Percentiles rank a stretch among this genome's conserved stretches.
phyloP scores from a whole-genome alignment of 2,113 vertebrate species.

The Coturnix japonica region DNA sequence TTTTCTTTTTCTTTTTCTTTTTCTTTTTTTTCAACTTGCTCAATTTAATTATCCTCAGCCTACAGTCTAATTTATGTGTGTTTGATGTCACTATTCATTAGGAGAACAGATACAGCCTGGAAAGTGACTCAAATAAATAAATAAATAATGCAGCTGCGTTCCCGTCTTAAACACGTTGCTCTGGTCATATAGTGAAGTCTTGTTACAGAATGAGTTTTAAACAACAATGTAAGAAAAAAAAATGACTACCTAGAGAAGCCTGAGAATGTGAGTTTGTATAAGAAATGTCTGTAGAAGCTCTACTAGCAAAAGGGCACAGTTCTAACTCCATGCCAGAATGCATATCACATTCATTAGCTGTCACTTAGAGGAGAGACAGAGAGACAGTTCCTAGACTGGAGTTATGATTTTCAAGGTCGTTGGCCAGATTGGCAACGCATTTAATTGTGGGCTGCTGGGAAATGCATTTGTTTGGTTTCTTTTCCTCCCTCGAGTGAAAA shows the following conservation, averaged over 20 bases:
- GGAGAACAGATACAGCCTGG: conserved; percentile 1
- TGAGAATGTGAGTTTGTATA: conserved; percentile 4
- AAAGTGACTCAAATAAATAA: background rate
- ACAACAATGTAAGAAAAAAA: background rate
- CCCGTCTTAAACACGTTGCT: background rate
- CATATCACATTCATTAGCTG: conserved; percentile 48
- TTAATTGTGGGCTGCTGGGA: conserved; percentile 14
- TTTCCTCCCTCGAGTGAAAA: background rate
- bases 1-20: conserved; percentile 28
- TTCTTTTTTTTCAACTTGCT: conserved; percentile 57
- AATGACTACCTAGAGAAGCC: conserved; percentile 8
- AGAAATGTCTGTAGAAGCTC: conserved; percentile 9
- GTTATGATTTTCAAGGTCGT: conserved; percentile 56
- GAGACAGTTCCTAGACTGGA: conserved; percentile 4
- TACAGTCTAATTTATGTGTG: conserved; percentile 56
- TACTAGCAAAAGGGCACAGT: background rate
- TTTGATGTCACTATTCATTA: conserved; percentile 64
- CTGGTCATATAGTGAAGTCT: background rate
- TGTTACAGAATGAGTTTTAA: background rate
- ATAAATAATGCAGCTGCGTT: background rate
- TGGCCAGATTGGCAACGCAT: background rate
- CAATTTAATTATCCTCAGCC: conserved; percentile 52
- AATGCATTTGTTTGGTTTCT: conserved; percentile 43
- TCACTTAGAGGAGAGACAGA: conserved; percentile 35
- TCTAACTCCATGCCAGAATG: conserved; percentile 31